These are phyloP conservation scores for Platanista minor DNA, from an alignment of 2,113 vertebrate genomes.

Conservation along the genomic window DNA sequence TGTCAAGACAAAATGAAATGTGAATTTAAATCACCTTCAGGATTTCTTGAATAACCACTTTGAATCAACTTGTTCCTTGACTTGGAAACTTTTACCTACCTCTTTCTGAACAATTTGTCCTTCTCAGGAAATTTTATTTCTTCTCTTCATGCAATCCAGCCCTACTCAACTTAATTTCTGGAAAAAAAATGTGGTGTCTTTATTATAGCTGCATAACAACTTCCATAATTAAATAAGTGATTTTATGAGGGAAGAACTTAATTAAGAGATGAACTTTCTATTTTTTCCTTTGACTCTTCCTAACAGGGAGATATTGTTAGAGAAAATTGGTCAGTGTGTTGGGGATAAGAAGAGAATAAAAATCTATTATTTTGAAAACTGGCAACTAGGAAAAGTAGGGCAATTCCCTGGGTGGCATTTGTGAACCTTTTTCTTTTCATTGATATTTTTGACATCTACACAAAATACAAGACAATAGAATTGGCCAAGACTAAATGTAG, in stretches of 20 bases:
- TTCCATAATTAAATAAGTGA: background rate
- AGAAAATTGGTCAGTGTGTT: background rate
- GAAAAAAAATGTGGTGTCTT: background rate
- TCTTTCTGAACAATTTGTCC: background rate
- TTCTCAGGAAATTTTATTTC: background rate
- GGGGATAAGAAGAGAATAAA: background rate
- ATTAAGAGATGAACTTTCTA: background rate
- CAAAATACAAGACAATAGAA: background rate
- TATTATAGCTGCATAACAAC: background rate
- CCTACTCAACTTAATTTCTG: background rate
- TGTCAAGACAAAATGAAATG: background rate
- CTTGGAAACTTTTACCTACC: background rate
- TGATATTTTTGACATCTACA: background rate
- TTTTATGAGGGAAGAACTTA: slow-evolving; percentile 7
- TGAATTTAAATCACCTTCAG: background rate
- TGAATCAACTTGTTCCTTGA: background rate
- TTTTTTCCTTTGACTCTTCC: background rate
- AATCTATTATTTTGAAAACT: background rate
- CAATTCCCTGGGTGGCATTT: background rate
- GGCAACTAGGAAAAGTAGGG: background rate
- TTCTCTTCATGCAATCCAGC: background rate
- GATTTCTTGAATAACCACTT: background rate
- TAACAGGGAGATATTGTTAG: background rate
- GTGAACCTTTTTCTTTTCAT: background rate
- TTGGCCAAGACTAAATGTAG: background rate